A percentile compares a stretch with the other conserved stretches of the same genome.
Evolutionary conservation across 53 echinoderm and acorn worm species (phyloP).

Genomic region (Antedon mediterranea): DNA sequence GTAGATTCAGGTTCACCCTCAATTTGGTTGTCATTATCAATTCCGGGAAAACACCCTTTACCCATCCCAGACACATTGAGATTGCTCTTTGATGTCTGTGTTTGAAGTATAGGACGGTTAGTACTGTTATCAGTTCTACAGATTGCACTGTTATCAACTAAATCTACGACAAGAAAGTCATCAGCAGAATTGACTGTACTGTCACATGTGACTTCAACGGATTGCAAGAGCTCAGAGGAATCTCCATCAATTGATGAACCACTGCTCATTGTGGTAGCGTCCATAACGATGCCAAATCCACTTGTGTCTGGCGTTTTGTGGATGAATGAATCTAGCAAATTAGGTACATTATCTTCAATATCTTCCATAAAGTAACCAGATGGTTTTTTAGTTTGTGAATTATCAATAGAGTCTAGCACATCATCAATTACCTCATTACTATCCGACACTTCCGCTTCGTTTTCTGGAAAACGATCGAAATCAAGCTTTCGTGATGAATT

Average conservation of each 20-base stretch:
- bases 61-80: not conserved
- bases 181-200: not conserved
- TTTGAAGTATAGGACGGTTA: not conserved
- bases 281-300: slow-evolving; percentile 5
- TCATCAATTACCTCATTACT: not conserved
- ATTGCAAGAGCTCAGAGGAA: not conserved
- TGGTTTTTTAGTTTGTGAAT: not conserved
- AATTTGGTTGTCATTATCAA: not conserved
- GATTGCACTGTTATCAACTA: not conserved
- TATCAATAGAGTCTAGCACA: not conserved
- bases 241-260: not conserved
- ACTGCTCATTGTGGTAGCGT: not conserved
- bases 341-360: not conserved
- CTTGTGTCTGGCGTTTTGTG: slow-evolving; percentile 22
- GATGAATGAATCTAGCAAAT: not conserved
- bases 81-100: not conserved
- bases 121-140: not conserved
- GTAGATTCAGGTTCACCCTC: not conserved
- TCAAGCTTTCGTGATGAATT: not conserved
- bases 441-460: not conserved
- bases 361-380: not conserved
- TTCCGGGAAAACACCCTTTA: not conserved
- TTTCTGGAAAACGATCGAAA: not conserved
- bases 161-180: not conserved
- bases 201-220: not conserved